Conservation (phyloP, 2,888 invertebrate species). For the Barypeithes pellucidus region DNA sequence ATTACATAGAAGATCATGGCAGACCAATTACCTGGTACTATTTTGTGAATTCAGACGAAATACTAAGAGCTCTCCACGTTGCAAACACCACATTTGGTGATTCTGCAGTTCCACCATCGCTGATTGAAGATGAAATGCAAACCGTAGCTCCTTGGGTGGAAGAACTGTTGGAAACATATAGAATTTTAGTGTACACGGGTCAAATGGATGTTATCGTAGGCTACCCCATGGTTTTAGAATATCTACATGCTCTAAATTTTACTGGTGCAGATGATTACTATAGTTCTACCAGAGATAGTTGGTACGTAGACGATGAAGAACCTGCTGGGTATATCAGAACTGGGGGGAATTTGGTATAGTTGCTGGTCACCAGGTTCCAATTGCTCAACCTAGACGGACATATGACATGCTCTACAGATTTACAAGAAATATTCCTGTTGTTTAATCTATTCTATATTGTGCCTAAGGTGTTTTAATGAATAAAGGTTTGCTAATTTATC, state of each 20-base stretch:
- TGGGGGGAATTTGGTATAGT: conserved; percentile 65
- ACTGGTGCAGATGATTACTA: conserved; percentile 76
- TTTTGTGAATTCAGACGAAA: conserved; percentile 30
- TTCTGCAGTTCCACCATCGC: conserved; percentile 23
- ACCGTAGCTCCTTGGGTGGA: conserved; percentile 58
- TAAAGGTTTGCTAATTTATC: no score
- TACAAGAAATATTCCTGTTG: conserved; percentile 18
- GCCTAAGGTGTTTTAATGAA: no score
- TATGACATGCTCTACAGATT: conserved; percentile 75
- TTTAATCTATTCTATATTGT: no score
- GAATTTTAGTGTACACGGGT: conserved; percentile 86
- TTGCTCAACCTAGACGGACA: conserved; percentile 83
- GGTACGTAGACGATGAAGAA: conserved; percentile 75
- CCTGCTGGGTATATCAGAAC: conserved; percentile 31
- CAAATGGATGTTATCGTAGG: conserved; percentile 91
- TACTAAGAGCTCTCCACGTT: conserved; percentile 39
- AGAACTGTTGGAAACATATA: conserved; percentile 77
- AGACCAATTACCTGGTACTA: conserved; percentile 14
- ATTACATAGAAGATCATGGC: conserved; percentile 33
- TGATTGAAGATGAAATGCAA: conserved; percentile 20
- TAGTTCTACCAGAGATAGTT: conserved; percentile 76
- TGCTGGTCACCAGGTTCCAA: conserved; percentile 87
- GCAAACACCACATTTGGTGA: conserved; percentile 32
- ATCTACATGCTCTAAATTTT: conserved; percentile 80
- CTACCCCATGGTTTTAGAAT: conserved; percentile 85